phyloP scores from a whole-genome alignment of 2,797 vertebrate species.

The Pyrocephalus nanus region DNA sequence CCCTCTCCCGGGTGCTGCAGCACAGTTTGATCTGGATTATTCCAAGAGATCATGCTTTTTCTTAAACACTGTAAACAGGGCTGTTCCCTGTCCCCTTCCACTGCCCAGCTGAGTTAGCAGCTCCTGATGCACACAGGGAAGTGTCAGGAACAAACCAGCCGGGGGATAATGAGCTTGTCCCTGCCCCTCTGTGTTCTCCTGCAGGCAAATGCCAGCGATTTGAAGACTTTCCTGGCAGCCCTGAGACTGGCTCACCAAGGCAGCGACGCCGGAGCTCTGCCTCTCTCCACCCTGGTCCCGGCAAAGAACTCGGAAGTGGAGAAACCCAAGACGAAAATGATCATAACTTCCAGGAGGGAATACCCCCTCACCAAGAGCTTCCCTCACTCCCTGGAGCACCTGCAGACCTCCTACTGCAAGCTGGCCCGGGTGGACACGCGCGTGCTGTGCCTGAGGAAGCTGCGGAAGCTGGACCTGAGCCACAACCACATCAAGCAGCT shows the following conservation, averaged over 20 bases:
- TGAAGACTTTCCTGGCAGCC: slow-evolving; percentile 93
- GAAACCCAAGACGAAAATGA: slow-evolving; percentile 92
- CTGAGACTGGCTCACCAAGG: slow-evolving; percentile 89
- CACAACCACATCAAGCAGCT: slow-evolving; percentile 94
- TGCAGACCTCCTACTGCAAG: slow-evolving; percentile 93
- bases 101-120: background rate
- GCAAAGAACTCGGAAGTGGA: slow-evolving; percentile 90
- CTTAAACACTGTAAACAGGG: background rate
- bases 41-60: background rate
- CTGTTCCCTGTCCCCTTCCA: background rate
- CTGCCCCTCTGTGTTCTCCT: slow-evolving; percentile 19
- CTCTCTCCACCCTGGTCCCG: slow-evolving; percentile 84
- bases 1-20: background rate
- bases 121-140: background rate
- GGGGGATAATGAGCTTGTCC: background rate
- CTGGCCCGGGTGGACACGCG: slow-evolving; percentile 88
- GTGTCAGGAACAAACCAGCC: background rate
- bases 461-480: slow-evolving; percentile 91
- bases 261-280: slow-evolving; percentile 73
- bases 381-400: slow-evolving; percentile 90
- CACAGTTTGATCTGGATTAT: background rate
- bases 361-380: slow-evolving; percentile 92
- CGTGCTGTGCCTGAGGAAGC: slow-evolving; percentile 87
- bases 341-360: slow-evolving; percentile 89
- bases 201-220: slow-evolving; percentile 85